Base-by-base conservation (phyloP, 2,888 invertebrate species). In the Drosophila picticornis region DNA sequence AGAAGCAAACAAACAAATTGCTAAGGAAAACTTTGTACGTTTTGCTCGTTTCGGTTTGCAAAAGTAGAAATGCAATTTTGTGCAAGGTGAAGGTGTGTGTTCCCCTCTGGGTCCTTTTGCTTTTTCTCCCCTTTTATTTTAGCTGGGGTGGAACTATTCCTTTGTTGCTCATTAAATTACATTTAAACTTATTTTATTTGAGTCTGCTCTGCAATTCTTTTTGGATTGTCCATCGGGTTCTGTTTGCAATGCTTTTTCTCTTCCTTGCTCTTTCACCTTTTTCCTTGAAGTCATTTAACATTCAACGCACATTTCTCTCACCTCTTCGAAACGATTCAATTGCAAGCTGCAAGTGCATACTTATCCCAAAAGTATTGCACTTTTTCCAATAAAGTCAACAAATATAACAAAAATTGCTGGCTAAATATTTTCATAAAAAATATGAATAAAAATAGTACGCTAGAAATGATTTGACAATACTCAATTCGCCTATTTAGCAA, bases 1-100 rank as follows among this genome's bases (percentile, higher is more conserved):
- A 87, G 65, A 77, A 64, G 84, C 71, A 86, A 88, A 81, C 82
- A 86, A 86, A 87, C 76, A 87, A 89, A 82, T 87, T 84, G 84
- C 77, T 52, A 81, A 74, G 60, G 72, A 87, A 84, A 89, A 87
- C 82, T 84, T 89, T 71, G 64, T 76, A 79, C 82, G 76, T 77
- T 79, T 67, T 69, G 31, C 55, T 76, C 64, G 57, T 52, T 83
- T 68, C 50, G 55, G 58, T 43, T 55, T 52, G 13, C 13, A 60
- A 61, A 52, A 52, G 61, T 71, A 40, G 22, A 66, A 75, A 53
- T 75, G 61, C 67, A 80, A 67, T 78, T 80, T 59, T 31, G 51
- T 64, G 46, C 57, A 67, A 52, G 60, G 38, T 75, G 64, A 38
- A 51, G 43, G 29, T 40, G 38, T 38, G n/a, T 29, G 46, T 63